Base-by-base conservation (phyloP, 2,113 vertebrate species). In the Lathamus discolor region DNA sequence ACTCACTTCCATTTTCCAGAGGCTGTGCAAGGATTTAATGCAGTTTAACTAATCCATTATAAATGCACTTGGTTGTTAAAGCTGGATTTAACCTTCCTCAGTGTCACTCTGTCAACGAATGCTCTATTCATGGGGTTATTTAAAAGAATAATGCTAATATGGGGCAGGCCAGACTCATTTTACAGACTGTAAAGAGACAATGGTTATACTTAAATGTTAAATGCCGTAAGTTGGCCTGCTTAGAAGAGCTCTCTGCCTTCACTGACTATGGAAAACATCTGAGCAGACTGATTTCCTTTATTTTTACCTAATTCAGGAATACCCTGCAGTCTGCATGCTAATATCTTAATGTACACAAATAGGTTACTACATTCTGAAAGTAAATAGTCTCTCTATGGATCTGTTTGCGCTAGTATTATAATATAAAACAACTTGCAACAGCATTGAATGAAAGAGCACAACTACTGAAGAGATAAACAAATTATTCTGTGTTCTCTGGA, bases 21-120 rank as follows among this genome's bases (percentile, higher is more conserved):
- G 62, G 17, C 74, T 82, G 35, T 82, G 74, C 24, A 72, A 82
- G 23, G 52, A 44, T 91, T 88, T 95, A 86, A 89, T 75, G 66
- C 77, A 91, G 66, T 97, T 93, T 92, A 89, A 79, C 83, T 79
- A 91, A 91, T 75, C 29, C 51, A 79, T 89, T 96, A 91, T 73
- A 87, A 92, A 93, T 73, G 57, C 24, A 44, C 35, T 78, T 64
- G 24, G 20, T 87, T 94, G 54, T 78, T 87, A 95, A 95, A 86
- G 44, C 52, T 76, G 57, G 44, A 76, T 95, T 95, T 93, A 96
- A 92, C 93, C 69, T 96, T 93, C 39, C 27, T 91, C 69, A 78
- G 55, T 82, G 74, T 92, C 91, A 89, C 13, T 39, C 8, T 86
- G 74, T 84, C 74, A 95, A 84, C 51, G 83, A 89, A 91, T 52